Conservation (phyloP, 2,113 vertebrate genomes). For the Glaucomys volans region DNA sequence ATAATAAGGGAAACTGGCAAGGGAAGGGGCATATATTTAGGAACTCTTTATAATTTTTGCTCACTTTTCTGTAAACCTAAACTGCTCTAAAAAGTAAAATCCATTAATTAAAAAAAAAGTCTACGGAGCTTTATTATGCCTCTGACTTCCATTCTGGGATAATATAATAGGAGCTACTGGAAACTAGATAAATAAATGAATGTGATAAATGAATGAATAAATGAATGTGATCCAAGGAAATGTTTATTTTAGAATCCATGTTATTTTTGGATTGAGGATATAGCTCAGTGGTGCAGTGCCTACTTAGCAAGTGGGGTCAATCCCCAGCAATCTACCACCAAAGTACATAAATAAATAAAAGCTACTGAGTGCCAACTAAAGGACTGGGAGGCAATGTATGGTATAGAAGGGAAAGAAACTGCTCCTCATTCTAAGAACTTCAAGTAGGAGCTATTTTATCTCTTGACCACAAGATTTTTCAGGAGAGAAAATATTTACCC, state of each 20-base stretch:
- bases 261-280: not conserved
- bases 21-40: not conserved
- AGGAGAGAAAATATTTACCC: slow-evolving; percentile 30
- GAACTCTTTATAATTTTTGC: not conserved
- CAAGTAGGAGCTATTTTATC: slow-evolving; percentile 50
- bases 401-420: not conserved
- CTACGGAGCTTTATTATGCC: not conserved
- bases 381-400: not conserved
- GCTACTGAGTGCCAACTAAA: not conserved
- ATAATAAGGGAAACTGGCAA: not conserved
- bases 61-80: not conserved
- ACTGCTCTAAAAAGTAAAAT: not conserved
- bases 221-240: slow-evolving; percentile 11
- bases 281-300: too few species aligned
- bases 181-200: slow-evolving; percentile 18
- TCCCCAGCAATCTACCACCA: not conserved
- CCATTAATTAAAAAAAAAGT: not conserved
- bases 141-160: not conserved
- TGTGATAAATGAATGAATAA: not conserved
- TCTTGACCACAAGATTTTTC: slow-evolving; percentile 22
- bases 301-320: not conserved
- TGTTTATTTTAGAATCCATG: slow-evolving; percentile 1
- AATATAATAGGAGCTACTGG: not conserved
- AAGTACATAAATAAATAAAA: not conserved
- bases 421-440: slow-evolving; percentile 9